Evolutionary conservation across 35 echinoderm and acorn worm species (phyloP), one percentile per base, ranked within the genome.

Genomic region (Stichopus chloronotus): DNA sequence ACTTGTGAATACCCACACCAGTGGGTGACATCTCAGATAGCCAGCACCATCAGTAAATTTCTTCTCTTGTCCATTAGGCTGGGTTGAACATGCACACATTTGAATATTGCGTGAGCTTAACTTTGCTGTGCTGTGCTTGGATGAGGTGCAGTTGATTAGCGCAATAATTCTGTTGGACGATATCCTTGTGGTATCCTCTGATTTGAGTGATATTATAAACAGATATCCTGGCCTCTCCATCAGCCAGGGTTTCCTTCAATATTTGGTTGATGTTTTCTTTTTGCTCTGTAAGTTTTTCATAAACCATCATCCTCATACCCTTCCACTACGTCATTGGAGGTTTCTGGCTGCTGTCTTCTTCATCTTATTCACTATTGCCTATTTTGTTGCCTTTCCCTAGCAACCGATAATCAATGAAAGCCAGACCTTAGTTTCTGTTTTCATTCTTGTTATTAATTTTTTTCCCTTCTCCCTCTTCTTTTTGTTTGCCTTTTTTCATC

Each of bases 381-480:
- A 58, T 85, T 85, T 85, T 85, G 82, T 85, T 58, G 82, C 82
- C 58, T 85, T 85, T 85, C 82, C 82, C 9, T 85, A 23, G 82
- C 55, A 85, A 85, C 82, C 17, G 82, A 7, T 16, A 85, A 85
- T 85, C 82, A 85, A 85, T 85, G 82, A 85, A 85, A 58, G 82
- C 82, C 57, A 58, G 82, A 85, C 55, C 8, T 16, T n/a, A 85
- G 20, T 65, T 43, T 65, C 25, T 14, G 52, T 59, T 85, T 85
- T 56, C 19, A 56, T 85, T 52, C 53, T 82, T 82, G 25, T 55
- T 82, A 13, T 82, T 55, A 10, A 16, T 82, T 82, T 19, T 82
- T 52, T 55, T 55, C 11, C 24, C 24, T 85, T 85, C 21, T 81
- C 52, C 17, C 23, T 55, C 11, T 25, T 58, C 17, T 85, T 58